phyloP scores from a whole-genome alignment of 2,797 vertebrate species.

The Microchirus variegatus region DNA sequence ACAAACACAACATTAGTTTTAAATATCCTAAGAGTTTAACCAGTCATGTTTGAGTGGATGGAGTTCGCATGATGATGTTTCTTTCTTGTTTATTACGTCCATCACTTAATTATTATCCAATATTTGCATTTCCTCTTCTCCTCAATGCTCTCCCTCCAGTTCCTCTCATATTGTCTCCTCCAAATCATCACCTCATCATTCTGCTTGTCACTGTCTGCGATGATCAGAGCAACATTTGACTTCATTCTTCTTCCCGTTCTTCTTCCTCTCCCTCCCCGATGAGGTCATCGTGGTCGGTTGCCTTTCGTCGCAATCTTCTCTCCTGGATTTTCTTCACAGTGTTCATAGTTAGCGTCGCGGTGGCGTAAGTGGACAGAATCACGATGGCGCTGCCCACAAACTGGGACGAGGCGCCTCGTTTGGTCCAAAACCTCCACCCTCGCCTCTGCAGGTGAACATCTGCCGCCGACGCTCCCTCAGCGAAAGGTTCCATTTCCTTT shows the following conservation, averaged over 20 bases:
- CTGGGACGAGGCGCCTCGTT: background rate
- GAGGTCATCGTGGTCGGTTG: slow-evolving; percentile 12
- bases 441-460: slow-evolving; percentile 34
- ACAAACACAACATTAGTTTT: too few species aligned
- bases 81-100: too few species aligned
- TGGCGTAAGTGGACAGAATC: slow-evolving; percentile 63
- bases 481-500: slow-evolving; percentile 52
- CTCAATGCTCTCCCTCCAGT: too few species aligned
- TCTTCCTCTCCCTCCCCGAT: background rate
- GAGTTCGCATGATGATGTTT: too few species aligned
- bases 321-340: slow-evolving; percentile 60
- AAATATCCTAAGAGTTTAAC: too few species aligned
- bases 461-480: slow-evolving; percentile 26
- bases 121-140: too few species aligned
- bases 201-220: too few species aligned
- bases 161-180: too few species aligned
- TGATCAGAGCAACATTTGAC: background rate
- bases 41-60: too few species aligned
- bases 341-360: slow-evolving; percentile 63
- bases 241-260: slow-evolving; percentile 4
- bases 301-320: slow-evolving; percentile 37
- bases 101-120: too few species aligned
- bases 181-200: too few species aligned
- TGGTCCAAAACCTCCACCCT: slow-evolving; percentile 13
- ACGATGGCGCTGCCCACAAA: slow-evolving; percentile 64